Conservation (phyloP, 2,888 invertebrate species). For the Lagria hirta region DNA sequence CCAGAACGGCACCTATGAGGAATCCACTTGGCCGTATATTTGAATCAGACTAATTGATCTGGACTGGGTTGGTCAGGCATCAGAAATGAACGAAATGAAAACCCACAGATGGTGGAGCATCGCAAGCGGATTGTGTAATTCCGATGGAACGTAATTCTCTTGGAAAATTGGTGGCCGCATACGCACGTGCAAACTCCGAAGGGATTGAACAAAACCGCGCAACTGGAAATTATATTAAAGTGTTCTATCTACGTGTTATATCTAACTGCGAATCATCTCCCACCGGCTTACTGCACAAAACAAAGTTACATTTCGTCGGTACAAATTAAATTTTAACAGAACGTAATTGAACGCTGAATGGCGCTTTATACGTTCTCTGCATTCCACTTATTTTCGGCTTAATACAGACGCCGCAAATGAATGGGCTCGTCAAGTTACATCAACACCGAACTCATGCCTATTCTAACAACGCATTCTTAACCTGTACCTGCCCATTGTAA, state of each 20-base stretch:
- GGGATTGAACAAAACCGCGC: slow-evolving; percentile 51
- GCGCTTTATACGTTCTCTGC: slow-evolving; percentile 50
- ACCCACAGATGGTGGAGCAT: slow-evolving; percentile 27
- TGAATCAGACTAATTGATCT: slow-evolving; percentile 43
- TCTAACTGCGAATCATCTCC: slow-evolving; percentile 40
- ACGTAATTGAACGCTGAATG: slow-evolving; percentile 54
- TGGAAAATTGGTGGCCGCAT: slow-evolving; percentile 48
- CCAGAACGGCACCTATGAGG: slow-evolving; percentile 46
- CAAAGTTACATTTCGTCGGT: slow-evolving; percentile 54
- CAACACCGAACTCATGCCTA: slow-evolving; percentile 33
- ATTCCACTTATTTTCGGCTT: slow-evolving; percentile 53
- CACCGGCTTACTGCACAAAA: slow-evolving; percentile 46
- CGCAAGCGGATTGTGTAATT: slow-evolving; percentile 33
- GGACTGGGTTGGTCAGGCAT: slow-evolving; percentile 14
- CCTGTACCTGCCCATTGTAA: not conserved
- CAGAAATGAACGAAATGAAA: slow-evolving; percentile 31
- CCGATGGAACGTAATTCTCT: slow-evolving; percentile 46
- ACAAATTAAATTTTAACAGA: slow-evolving; percentile 54
- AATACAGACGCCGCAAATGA: slow-evolving; percentile 51
- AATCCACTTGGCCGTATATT: slow-evolving; percentile 43
- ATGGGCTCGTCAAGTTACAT: slow-evolving; percentile 38
- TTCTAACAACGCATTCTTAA: not conserved
- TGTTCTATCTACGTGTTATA: slow-evolving; percentile 42
- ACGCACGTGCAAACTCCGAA: slow-evolving; percentile 51
- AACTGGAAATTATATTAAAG: slow-evolving; percentile 53